These are phyloP conservation scores for Leptopilina myrica DNA, from an alignment of 2,888 invertebrate genomes.

Conservation along the genomic window DNA sequence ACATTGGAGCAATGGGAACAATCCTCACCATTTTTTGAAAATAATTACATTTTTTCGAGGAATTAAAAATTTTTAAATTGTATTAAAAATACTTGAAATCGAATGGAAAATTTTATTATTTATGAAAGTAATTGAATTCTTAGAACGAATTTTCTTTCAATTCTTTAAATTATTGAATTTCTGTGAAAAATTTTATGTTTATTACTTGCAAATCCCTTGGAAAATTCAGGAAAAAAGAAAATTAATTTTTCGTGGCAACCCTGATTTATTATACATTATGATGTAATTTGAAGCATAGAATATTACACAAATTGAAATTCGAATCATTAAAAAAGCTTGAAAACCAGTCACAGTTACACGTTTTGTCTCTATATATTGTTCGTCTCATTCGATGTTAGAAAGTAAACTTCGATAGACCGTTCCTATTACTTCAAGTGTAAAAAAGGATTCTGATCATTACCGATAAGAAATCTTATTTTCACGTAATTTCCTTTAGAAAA, in stretches of 20 bases:
- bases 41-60: too few species aligned
- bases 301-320: conserved; percentile 17
- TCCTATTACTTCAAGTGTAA: conserved; percentile 36
- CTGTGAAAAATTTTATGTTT: too few species aligned
- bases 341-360: background rate
- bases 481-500: conserved; percentile 17
- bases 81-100: too few species aligned
- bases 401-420: conserved; percentile 26
- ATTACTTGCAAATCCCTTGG: too few species aligned
- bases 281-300: conserved; percentile 1
- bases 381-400: conserved; percentile 29
- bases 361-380: conserved; percentile 4
- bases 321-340: conserved; percentile 13
- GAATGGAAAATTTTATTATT: too few species aligned
- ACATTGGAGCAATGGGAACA: too few species aligned
- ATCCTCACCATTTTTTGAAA: too few species aligned
- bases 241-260: background rate
- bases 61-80: too few species aligned
- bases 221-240: too few species aligned
- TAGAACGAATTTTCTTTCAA: too few species aligned
- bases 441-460: background rate
- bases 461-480: conserved; percentile 30
- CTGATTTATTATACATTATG: background rate
- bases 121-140: too few species aligned
- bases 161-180: too few species aligned